A percentile compares a stretch with the other conserved stretches of the same genome.
phyloP scores from a whole-genome alignment of 2,797 vertebrate genomes.

The Siniperca undulata region DNA sequence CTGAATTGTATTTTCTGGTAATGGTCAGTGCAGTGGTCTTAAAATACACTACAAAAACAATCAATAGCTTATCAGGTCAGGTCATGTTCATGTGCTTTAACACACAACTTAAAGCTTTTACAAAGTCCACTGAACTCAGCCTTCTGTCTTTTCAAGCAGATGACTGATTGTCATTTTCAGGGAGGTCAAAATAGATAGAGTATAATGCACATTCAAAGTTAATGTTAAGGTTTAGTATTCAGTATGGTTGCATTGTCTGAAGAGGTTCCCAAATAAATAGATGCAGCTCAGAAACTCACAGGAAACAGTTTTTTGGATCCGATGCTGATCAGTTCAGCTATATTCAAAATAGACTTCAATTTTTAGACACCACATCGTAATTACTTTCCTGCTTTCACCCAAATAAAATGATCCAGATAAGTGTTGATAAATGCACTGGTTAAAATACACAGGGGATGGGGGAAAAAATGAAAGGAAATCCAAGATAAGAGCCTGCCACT shows the following conservation, averaged over 20 bases:
- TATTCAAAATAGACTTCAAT: conserved; percentile 42
- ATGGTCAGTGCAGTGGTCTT: not conserved
- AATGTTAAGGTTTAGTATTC: not conserved
- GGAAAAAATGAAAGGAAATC: conserved; percentile 56
- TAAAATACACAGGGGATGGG: conserved; percentile 54
- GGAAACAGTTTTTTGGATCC: conserved; percentile 1
- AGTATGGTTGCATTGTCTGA: conserved; percentile 7
- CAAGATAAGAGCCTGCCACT: conserved; percentile 66
- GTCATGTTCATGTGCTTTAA: not conserved
- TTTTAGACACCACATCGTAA: conserved; percentile 55
- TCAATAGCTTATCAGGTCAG: not conserved
- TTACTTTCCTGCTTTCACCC: conserved; percentile 47
- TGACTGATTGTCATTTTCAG: conserved; percentile 4
- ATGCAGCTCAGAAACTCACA: conserved; percentile 34
- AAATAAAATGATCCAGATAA: conserved; percentile 66
- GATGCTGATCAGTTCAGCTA: conserved; percentile 44
- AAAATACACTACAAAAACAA: conserved; percentile 18
- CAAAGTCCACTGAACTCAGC: conserved; percentile 1
- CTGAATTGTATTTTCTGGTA: not conserved
- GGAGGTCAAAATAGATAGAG: conserved; percentile 4
- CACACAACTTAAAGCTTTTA: not conserved
- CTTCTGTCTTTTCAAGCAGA: conserved; percentile 4
- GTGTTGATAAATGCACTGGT: conserved; percentile 61
- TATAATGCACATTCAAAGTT: conserved; percentile 9
- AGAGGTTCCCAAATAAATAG: conserved; percentile 40